Percentiles rank a stretch among this genome's conserved stretches.
phyloP scores from a whole-genome alignment of 2,113 vertebrate species.

The Phalacrocorax carbo region DNA sequence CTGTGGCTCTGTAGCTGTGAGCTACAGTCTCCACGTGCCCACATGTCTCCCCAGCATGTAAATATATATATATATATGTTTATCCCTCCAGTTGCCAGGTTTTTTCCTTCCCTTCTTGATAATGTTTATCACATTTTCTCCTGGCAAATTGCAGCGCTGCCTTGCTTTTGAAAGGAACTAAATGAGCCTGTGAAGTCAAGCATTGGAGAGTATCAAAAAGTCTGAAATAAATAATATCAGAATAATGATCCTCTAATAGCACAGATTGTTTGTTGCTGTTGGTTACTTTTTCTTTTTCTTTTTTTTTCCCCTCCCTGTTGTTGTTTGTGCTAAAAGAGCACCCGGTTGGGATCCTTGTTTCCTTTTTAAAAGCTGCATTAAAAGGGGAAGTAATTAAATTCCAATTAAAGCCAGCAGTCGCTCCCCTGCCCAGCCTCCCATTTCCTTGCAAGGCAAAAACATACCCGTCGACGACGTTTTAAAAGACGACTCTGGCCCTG shows the following conservation, averaged over 20 bases:
- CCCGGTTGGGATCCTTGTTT: slow-evolving; percentile 28
- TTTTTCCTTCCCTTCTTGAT: neutral
- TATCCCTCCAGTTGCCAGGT: accelerated
- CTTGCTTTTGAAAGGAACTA: slow-evolving; percentile 29
- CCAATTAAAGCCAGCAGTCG: slow-evolving; percentile 4
- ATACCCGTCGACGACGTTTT: accelerated
- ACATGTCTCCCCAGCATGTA: neutral
- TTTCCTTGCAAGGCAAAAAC: neutral
- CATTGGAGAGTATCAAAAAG: slow-evolving; percentile 39
- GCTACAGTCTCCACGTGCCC: accelerated
- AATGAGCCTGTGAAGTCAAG: slow-evolving; percentile 56
- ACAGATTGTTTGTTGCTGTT: slow-evolving; percentile 43
- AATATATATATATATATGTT: neutral
- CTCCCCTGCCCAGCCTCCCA: neutral
- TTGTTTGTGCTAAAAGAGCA: slow-evolving; percentile 31
- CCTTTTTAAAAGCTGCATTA: slow-evolving; percentile 24
- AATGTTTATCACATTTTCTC: slow-evolving; percentile 48
- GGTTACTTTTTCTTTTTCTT: neutral
- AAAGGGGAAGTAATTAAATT: slow-evolving; percentile 45
- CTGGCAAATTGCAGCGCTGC: slow-evolving; percentile 23
- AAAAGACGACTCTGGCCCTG: neutral
- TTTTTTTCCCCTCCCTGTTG: neutral
- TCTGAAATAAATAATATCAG: slow-evolving; percentile 60
- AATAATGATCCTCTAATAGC: slow-evolving; percentile 59
- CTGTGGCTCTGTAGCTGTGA: neutral